These are phyloP conservation scores for Drosophila fulvimacula DNA, from an alignment of 2,888 invertebrate genomes.

Conservation along the genomic window DNA sequence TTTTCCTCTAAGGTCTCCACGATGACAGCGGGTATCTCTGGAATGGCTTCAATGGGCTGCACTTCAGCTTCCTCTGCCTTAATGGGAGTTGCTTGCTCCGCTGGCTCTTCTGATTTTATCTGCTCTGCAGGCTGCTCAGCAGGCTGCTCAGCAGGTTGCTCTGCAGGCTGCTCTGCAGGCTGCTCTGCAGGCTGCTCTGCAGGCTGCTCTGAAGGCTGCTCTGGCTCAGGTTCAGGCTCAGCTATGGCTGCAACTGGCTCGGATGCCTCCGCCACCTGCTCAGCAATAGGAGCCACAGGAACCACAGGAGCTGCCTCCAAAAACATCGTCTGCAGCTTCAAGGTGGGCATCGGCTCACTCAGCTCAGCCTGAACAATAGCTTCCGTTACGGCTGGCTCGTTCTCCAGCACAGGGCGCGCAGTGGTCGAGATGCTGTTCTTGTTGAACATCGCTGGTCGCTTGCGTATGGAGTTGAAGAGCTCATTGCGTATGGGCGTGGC, in stretches of 20 bases:
- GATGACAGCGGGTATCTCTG: conserved; percentile 73
- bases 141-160: background rate
- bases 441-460: conserved; percentile 76
- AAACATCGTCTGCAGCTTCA: conserved; percentile 71
- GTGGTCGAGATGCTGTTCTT: conserved; percentile 52
- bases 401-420: conserved; percentile 38
- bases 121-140: background rate
- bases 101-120: conserved; percentile 1
- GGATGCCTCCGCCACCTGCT: conserved; percentile 19
- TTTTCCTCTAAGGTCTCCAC: conserved; percentile 59
- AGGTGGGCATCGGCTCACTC: conserved; percentile 67
- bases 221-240: background rate
- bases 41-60: conserved; percentile 68
- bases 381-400: conserved; percentile 50
- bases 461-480: conserved; percentile 78
- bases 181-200: background rate
- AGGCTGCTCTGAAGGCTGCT: background rate
- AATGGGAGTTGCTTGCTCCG: conserved; percentile 9
- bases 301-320: conserved; percentile 31
- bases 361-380: conserved; percentile 48
- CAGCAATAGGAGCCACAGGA: conserved; percentile 50
- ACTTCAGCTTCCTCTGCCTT: conserved; percentile 20
- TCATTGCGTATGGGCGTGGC: conserved; percentile 69
- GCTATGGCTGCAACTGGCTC: conserved; percentile 44
- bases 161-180: background rate